phyloP scores from a whole-genome alignment of 2,888 invertebrate genomes.

The Plagiodera versicolora region DNA sequence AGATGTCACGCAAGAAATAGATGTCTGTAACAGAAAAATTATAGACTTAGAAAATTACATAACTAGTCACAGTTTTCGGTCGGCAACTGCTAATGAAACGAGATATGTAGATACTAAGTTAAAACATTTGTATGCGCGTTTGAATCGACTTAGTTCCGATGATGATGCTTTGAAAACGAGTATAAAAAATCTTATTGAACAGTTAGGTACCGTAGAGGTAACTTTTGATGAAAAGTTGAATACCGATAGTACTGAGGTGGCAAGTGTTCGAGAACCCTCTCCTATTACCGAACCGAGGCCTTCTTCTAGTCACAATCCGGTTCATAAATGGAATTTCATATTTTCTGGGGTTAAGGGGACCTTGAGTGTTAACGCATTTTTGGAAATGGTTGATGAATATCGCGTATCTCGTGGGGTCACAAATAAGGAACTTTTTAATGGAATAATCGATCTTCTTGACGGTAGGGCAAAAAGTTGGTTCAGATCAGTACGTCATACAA shows the following conservation, averaged over 20 bases:
- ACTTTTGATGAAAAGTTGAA: not conserved
- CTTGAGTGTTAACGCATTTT: not conserved
- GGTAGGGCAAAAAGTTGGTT: not conserved
- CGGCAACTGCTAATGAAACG: not conserved
- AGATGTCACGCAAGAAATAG: constrained; percentile 2
- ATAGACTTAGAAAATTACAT: not conserved
- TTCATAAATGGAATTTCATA: not conserved
- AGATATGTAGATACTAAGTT: not conserved
- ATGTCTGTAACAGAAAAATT: not conserved
- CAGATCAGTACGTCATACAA: not conserved
- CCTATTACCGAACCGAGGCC: not conserved
- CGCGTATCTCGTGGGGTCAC: not conserved
- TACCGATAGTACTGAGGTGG: not conserved
- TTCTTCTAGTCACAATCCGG: not conserved
- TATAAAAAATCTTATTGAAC: not conserved
- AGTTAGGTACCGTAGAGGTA: not conserved
- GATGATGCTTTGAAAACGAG: not conserved
- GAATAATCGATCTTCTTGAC: not conserved
- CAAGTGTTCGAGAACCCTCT: too few species aligned
- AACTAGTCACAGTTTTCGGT: not conserved
- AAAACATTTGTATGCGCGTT: not conserved
- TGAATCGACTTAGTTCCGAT: not conserved
- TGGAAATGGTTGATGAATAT: not conserved
- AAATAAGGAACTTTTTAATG: not conserved
- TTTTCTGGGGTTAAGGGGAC: not conserved